phyloP scores from a whole-genome alignment of 1,140 invertebrate genomes.

The Carcinoscorpius rotundicauda region DNA sequence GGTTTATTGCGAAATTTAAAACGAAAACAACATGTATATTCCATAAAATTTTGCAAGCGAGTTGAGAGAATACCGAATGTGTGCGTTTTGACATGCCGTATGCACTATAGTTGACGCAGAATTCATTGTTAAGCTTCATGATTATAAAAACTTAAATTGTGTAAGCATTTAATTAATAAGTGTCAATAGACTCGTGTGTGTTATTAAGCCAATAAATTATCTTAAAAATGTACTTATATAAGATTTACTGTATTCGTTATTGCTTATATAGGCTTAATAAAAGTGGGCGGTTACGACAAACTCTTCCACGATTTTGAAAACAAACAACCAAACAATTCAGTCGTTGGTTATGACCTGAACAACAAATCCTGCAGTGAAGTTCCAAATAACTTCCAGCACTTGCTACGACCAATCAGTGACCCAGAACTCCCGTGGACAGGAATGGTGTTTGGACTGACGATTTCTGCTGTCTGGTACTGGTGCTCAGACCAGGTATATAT shows the following conservation, averaged over 20 bases:
- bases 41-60: no score
- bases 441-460: slow-evolving; percentile 38
- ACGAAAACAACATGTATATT: no score
- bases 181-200: no score
- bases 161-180: no score
- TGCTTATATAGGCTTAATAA: slow-evolving; percentile 14
- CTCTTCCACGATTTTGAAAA: slow-evolving; percentile 34
- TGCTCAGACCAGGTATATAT: slow-evolving; percentile 39
- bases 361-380: slow-evolving; percentile 25
- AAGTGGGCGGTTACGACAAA: slow-evolving; percentile 38
- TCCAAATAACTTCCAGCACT: slow-evolving; percentile 25
- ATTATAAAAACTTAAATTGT: no score
- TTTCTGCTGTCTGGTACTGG: slow-evolving; percentile 43
- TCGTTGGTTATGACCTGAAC: slow-evolving; percentile 26
- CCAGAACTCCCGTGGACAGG: slow-evolving; percentile 37
- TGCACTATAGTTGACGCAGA: no score
- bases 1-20: no score
- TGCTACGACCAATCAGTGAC: slow-evolving; percentile 31
- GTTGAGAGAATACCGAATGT: no score
- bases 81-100: no score
- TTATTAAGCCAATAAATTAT: no score
- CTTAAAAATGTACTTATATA: no score
- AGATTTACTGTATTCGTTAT: neutral
- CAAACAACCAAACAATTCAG: slow-evolving; percentile 20
- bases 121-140: no score